Base-by-base conservation (phyloP, 2,113 vertebrate species). In the Myxocyprinus asiaticus region DNA sequence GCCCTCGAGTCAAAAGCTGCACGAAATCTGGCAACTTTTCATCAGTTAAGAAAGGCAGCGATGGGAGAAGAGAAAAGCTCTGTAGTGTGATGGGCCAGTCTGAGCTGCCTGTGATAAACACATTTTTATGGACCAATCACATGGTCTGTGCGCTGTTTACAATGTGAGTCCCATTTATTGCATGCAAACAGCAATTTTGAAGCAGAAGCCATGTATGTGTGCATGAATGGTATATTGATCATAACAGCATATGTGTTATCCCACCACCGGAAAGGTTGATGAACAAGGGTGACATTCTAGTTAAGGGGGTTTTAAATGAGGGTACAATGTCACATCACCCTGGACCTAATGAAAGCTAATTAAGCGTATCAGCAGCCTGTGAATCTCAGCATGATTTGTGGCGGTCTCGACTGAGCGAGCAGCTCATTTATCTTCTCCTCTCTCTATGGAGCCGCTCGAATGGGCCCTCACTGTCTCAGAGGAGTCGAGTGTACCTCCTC, bases 1-100 rank as follows among this genome's bases (percentile, higher is more conserved):
- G 89, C 86, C 88, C 86, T 82, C 62, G 79, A 89, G 88, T 88
- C 62, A 76, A 86, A 33, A 79, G 77, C 55, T 79, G 78, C 78
- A 78, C 76, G 69, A 84, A 88, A 87, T 84, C 86, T 85, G 88
- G 76, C 85, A 67, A 85, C 85, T 86, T 88, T 90, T 88, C 86
- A 87, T 79, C 58, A 74, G 82, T 80, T 17, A 56, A 83, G 85
- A 87, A 83, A 81, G 42, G 22, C 86, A 61, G 75, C 77, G 22
- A 33, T 33, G 22, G 22, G 9, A 61, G 44, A 33, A 84, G 73
- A 63, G 83, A 85, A 85, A 78, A 74, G 82, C 76, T 63, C 67
- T 47, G 82, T 68, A 62, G 83, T 82, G 87, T 78, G 87, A 76
- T 76, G 73, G 68, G 87, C 65, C 33, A 6, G 82, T 77, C 79